Base-by-base conservation (phyloP, 2,113 vertebrate species). In the Probosciger aterrimus region DNA sequence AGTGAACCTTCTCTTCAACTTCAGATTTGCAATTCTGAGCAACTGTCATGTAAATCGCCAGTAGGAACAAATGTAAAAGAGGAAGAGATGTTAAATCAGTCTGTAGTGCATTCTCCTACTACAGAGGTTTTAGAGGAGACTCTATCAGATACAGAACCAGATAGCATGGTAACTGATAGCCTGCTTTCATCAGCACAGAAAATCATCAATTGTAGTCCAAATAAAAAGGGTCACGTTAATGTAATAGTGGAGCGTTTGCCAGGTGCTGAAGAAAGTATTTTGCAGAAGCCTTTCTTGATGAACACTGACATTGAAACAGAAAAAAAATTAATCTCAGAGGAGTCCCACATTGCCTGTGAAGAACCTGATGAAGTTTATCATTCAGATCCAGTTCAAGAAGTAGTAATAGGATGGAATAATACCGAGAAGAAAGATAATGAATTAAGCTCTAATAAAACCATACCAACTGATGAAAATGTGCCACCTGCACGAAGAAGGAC, bases 211-310 rank as follows among this genome's bases (percentile, higher is more conserved):
- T 99, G 99, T 89, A 98, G 98, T 86, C 98, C 98, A 28, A 99
- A 99, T 86, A 98, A 98, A n/a, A 98, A 98, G 10, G 99, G 99
- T 9, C 99, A 99, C 0, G 98, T 99, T 88, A 99, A 99, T 4
- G 99, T 99, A 93, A 99, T 99, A n/a, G 99, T 99, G 30, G 99
- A 99, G 44, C 98, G 99, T 23, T 97, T 99, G 90, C 99, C 99
- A 6, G 98, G 98, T 27, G 98, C 99, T 1, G 99, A 99, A 94
- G 99, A 99, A 71, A 96, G 96, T 0, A 98, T 98, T 49, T 96
- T 98, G 6, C 98, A 98, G 30, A 98, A 98, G 90, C 97, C 98
- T 4, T 98, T 99, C 44, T 98, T 98, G 44, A 97, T 99, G 64
- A 96, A 96, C 65, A 92, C 98, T 9, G 98, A 98, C 23, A 95